Conservation (phyloP, 2,113 vertebrate species). For the Micronycteris hirsuta region DNA sequence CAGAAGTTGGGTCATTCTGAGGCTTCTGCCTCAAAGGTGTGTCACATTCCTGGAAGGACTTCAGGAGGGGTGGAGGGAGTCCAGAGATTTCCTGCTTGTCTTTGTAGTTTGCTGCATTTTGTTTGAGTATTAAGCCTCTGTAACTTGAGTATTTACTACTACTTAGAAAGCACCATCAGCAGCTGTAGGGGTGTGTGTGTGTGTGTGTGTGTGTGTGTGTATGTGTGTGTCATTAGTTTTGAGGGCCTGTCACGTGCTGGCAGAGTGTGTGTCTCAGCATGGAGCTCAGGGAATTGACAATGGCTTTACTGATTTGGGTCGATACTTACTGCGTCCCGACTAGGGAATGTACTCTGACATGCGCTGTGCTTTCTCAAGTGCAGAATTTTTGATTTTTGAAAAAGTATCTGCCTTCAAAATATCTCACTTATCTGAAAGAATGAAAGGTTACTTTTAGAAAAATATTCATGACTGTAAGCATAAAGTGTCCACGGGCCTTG, state of each 20-base stretch:
- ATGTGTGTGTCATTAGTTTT: conserved; percentile 29
- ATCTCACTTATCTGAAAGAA: neutral
- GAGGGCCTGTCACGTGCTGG: neutral
- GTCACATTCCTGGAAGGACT: neutral
- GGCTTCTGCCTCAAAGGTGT: neutral
- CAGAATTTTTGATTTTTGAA: neutral
- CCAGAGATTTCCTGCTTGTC: neutral
- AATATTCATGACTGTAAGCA: neutral
- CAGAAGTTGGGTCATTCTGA: neutral
- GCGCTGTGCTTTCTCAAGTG: neutral
- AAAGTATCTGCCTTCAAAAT: neutral
- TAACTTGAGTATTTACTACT: neutral
- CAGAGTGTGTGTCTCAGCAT: neutral
- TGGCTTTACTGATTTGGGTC: neutral
- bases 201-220: neutral
- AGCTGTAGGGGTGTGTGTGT: neutral
- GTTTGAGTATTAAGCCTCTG: neutral
- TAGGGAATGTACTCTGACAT: neutral
- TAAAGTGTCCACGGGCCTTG: neutral
- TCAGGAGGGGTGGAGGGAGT: neutral
- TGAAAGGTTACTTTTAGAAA: neutral
- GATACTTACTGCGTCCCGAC: neutral
- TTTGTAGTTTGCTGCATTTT: neutral
- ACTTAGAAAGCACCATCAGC: conserved; percentile 14
- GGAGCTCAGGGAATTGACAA: neutral